A percentile compares a stretch with the other conserved stretches of the same genome.
Conservation (phyloP, 2,113 vertebrate genomes). For the Chaetura pelagica region DNA sequence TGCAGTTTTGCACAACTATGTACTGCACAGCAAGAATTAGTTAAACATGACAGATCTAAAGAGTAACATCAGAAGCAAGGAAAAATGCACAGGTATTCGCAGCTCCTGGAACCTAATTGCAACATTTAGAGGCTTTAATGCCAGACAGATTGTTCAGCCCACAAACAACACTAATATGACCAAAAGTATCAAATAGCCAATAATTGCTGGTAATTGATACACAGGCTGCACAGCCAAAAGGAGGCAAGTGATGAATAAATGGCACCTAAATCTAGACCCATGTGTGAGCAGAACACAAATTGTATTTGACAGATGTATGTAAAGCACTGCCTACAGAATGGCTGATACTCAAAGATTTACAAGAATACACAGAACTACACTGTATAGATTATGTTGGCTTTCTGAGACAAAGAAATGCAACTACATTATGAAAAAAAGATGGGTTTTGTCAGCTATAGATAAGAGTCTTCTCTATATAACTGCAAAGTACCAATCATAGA, state of each 20-base stretch:
- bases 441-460: not conserved
- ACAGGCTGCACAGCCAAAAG: not conserved
- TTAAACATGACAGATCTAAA: not conserved
- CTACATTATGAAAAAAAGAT: not conserved
- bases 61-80: not conserved
- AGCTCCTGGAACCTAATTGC: not conserved
- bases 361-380: not conserved
- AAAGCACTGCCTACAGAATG: slow-evolving; percentile 9
- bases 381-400: not conserved
- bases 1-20: not conserved
- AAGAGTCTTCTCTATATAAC: not conserved
- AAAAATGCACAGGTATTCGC: not conserved
- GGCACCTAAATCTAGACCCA: not conserved
- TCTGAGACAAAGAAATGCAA: not conserved
- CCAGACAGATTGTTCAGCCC: not conserved
- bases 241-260: not conserved
- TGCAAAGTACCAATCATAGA: not conserved
- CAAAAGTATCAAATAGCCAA: not conserved
- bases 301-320: not conserved
- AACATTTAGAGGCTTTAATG: not conserved
- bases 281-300: not conserved
- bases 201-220: not conserved
- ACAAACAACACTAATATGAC: not conserved
- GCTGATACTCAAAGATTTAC: not conserved
- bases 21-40: not conserved